phyloP scores from a whole-genome alignment of 2,113 vertebrate species.

The Calonectris borealis region DNA sequence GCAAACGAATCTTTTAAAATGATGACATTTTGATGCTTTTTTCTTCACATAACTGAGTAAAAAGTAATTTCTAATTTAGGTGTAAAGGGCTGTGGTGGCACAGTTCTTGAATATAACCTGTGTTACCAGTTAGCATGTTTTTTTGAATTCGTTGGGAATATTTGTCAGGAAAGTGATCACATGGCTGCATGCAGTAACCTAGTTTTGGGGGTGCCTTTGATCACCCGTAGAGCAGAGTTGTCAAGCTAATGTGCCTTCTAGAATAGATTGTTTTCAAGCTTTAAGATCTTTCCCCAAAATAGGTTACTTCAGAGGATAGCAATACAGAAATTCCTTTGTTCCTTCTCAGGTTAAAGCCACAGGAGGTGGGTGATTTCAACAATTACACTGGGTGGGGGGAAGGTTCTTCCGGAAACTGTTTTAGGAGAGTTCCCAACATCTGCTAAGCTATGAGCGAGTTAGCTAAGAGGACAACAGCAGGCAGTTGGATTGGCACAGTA shows the following conservation, averaged over 20 bases:
- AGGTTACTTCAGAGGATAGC: not conserved
- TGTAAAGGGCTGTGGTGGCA: not conserved
- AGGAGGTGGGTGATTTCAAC: not conserved
- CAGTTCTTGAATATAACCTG: not conserved
- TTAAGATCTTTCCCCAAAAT: not conserved
- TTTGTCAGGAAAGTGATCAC: not conserved
- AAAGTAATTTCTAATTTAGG: not conserved
- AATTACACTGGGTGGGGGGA: not conserved
- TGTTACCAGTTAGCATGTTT: not conserved
- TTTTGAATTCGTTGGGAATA: not conserved
- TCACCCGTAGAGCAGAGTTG: not conserved
- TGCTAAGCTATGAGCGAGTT: not conserved
- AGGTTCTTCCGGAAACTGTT: not conserved
- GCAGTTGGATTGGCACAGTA: not conserved
- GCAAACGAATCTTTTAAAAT: not conserved
- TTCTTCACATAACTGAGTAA: not conserved
- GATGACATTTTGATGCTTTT: not conserved
- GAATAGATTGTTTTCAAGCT: not conserved
- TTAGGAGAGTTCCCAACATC: not conserved
- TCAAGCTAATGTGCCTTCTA: not conserved
- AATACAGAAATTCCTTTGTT: not conserved
- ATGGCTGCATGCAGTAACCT: not conserved
- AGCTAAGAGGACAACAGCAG: not conserved
- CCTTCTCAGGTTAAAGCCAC: not conserved
- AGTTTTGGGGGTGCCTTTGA: constrained; percentile 25